These are phyloP conservation scores for Acholoe squamosa DNA, from an alignment of 2,888 invertebrate genomes.

Conservation along the genomic window DNA sequence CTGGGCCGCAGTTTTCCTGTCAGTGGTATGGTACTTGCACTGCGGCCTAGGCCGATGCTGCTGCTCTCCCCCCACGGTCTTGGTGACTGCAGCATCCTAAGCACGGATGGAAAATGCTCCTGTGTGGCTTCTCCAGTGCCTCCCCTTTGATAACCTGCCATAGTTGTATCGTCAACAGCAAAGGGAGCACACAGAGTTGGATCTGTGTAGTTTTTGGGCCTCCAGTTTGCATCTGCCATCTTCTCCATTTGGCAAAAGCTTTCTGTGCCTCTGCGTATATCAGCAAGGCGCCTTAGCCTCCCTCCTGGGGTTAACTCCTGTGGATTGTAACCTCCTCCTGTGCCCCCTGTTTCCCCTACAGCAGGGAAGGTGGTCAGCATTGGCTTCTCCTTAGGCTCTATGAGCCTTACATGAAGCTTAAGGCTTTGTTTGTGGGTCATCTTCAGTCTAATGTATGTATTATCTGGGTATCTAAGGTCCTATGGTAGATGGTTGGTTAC, in stretches of 20 bases:
- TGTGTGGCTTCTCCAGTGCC: neutral
- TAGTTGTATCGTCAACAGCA: too few relatives aligned
- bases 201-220: neutral
- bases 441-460: neutral
- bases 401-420: neutral
- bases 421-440: neutral
- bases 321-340: neutral
- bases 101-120: neutral
- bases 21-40: neutral
- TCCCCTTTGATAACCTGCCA: too few relatives aligned
- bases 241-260: conserved; percentile 3
- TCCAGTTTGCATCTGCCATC: neutral
- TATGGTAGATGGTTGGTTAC: too few relatives aligned
- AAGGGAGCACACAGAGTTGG: too few relatives aligned
- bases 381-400: neutral
- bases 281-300: neutral
- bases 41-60: neutral
- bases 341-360: neutral
- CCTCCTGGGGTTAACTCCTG: neutral
- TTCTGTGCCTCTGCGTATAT: neutral
- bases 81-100: neutral
- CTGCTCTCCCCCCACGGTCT: neutral
- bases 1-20: neutral
- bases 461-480: too few relatives aligned
- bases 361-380: neutral